These are phyloP conservation scores for Oreochromis tanganicae DNA, from an alignment of 2,113 vertebrate genomes.

Conservation along the genomic window DNA sequence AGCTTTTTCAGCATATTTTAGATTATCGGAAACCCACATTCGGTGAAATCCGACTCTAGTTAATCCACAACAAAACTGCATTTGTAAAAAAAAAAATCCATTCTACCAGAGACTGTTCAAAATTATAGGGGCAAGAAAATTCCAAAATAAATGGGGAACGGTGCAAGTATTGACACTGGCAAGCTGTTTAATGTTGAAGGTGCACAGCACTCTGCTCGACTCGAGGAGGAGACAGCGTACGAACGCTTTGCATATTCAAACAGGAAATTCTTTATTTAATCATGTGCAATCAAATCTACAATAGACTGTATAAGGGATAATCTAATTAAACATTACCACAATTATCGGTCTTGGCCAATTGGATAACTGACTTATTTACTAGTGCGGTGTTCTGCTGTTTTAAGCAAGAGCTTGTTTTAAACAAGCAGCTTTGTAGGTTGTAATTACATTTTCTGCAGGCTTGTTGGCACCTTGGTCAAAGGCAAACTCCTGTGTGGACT, in stretches of 20 bases:
- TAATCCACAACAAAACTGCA: constrained; percentile 44
- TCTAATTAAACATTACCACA: neutral
- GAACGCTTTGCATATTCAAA: neutral
- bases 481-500: constrained; percentile 45
- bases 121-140: neutral
- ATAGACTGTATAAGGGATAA: neutral
- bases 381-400: neutral
- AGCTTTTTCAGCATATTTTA: constrained; percentile 17
- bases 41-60: constrained; percentile 20
- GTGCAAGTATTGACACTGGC: neutral
- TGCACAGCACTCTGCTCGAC: neutral
- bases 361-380: neutral
- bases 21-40: constrained; percentile 24
- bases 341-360: neutral
- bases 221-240: neutral
- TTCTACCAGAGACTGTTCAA: neutral
- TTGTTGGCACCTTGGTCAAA: constrained; percentile 59
- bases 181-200: neutral
- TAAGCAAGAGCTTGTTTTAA: neutral
- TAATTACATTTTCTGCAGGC: constrained; percentile 57
- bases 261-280: neutral
- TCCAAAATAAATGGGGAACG: neutral
- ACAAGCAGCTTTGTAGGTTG: constrained; percentile 28
- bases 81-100: constrained; percentile 28
- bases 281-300: neutral